Evolutionary conservation across 2,888 invertebrate species (phyloP).

Genomic region (Neoitamus cyanurus): DNA sequence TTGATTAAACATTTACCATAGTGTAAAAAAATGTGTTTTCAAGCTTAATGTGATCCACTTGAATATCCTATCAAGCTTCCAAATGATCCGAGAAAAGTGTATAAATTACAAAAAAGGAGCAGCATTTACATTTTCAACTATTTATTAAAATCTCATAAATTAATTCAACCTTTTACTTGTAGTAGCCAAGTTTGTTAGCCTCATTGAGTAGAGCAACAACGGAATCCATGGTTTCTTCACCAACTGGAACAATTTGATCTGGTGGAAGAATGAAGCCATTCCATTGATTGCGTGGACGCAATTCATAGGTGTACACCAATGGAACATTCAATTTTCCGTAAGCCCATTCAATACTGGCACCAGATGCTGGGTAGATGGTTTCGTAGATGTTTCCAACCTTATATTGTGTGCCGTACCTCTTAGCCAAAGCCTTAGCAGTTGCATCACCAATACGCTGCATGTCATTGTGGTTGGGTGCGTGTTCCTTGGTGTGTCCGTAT

Average conservation of each 20-base stretch:
- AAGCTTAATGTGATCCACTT: too few relatives aligned
- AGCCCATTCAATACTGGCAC: constrained; percentile 75
- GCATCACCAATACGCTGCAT: constrained; percentile 62
- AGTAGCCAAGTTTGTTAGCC: constrained; percentile 66
- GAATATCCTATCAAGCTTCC: too few relatives aligned
- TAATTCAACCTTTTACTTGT: constrained; percentile 4
- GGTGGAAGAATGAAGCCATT: constrained; percentile 76
- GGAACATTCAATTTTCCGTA: constrained; percentile 69
- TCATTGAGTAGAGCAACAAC: constrained; percentile 68
- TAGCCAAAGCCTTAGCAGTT: constrained; percentile 58
- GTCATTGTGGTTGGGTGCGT: constrained; percentile 68
- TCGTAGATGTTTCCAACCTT: constrained; percentile 66
- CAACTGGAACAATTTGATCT: constrained; percentile 72
- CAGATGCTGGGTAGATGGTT: constrained; percentile 69
- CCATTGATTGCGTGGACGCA: constrained; percentile 62
- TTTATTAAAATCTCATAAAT: background rate
- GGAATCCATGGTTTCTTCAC: constrained; percentile 72
- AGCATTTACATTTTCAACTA: background rate
- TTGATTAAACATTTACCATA: too few relatives aligned
- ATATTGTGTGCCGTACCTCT: constrained; percentile 65
- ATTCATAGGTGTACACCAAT: constrained; percentile 74
- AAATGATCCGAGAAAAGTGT: too few relatives aligned
- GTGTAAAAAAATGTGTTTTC: too few relatives aligned
- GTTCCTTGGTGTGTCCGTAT: constrained; percentile 70
- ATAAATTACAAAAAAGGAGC: background rate